phyloP scores from a whole-genome alignment of 2,113 vertebrate genomes.

The Alaudala cheleensis region DNA sequence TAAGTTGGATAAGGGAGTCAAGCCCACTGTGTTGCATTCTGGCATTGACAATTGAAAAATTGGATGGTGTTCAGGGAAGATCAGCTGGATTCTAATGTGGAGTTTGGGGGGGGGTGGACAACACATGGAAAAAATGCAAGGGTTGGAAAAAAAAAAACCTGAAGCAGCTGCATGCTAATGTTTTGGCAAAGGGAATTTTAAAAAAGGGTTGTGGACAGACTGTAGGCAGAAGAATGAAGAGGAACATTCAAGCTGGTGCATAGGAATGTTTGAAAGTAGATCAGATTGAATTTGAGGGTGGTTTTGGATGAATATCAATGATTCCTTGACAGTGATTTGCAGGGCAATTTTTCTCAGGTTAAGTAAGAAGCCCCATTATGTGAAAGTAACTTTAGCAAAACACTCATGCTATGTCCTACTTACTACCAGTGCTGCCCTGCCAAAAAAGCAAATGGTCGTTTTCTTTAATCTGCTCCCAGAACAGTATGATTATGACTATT shows the following conservation, averaged over 20 bases:
- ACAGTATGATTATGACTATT: neutral
- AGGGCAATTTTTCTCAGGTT: neutral
- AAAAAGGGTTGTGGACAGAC: neutral
- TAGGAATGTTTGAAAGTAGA: neutral
- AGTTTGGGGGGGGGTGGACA: neutral
- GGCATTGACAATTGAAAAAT: neutral
- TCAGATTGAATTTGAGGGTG: neutral
- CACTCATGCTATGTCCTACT: neutral
- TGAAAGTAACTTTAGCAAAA: neutral
- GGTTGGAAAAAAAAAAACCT: neutral
- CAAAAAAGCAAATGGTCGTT: neutral
- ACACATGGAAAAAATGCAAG: conserved; percentile 26
- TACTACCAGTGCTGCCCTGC: neutral
- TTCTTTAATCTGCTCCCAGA: neutral
- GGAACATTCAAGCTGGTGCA: neutral
- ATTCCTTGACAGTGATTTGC: neutral
- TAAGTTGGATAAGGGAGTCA: neutral
- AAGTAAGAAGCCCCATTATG: neutral
- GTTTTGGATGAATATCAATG: neutral
- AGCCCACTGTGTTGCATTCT: neutral
- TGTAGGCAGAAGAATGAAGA: neutral
- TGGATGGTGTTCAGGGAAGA: conserved; percentile 12
- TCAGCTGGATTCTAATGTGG: conserved; percentile 21
- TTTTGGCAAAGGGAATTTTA: neutral
- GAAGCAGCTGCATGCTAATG: conserved; percentile 33